phyloP scores from a whole-genome alignment of 1,140 invertebrate genomes.

The Daktulosphaira vitifoliae region DNA sequence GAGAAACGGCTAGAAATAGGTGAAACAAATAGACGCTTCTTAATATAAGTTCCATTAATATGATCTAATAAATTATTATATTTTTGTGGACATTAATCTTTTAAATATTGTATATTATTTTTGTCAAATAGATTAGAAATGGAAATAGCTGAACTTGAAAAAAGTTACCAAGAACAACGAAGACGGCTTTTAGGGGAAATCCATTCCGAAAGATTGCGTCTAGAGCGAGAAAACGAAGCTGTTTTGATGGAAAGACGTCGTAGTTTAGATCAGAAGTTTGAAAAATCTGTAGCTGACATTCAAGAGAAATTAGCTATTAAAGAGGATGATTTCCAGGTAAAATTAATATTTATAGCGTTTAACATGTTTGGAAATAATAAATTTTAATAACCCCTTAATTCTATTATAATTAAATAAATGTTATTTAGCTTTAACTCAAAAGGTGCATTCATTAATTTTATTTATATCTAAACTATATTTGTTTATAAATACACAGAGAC shows the following conservation, averaged over 20 bases:
- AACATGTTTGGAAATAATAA: too few species aligned
- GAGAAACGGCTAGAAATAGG: constrained; percentile 39
- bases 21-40: neutral
- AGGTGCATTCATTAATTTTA: too few species aligned
- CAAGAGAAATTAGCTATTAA: constrained; percentile 35
- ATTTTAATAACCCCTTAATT: constrained; percentile 18
- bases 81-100: neutral
- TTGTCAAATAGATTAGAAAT: constrained; percentile 45
- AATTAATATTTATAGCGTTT: too few species aligned
- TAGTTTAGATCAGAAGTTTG: constrained; percentile 36
- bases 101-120: neutral
- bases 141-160: constrained; percentile 49
- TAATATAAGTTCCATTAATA: too few species aligned
- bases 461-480: too few species aligned
- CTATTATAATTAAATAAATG: neutral
- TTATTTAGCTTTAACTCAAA: neutral
- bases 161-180: constrained; percentile 48
- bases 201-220: constrained; percentile 45
- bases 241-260: constrained; percentile 35
- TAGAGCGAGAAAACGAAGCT: constrained; percentile 41
- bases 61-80: too few species aligned
- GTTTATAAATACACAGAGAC: too few species aligned
- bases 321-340: constrained; percentile 36
- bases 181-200: constrained; percentile 48
- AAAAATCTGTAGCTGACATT: constrained; percentile 35